Evolutionary conservation across 2,113 vertebrate genomes (phyloP).

Genomic region (Malaclemys terrapin): DNA sequence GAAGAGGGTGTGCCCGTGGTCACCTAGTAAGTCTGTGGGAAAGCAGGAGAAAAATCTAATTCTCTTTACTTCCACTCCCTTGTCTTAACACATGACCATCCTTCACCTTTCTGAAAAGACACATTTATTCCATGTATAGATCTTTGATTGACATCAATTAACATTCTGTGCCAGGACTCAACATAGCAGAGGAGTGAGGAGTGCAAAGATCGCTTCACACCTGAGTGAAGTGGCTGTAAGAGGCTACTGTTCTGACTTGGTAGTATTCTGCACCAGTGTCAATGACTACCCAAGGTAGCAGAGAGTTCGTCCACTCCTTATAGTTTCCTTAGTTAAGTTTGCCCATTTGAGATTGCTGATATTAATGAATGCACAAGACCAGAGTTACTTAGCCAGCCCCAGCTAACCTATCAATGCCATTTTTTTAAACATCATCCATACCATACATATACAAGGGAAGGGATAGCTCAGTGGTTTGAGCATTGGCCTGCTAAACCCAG

Average conservation of each 20-base stretch:
- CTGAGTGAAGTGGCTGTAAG: not conserved
- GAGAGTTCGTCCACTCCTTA: not conserved
- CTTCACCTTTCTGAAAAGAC: not conserved
- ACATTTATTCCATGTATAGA: not conserved
- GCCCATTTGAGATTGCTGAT: not conserved
- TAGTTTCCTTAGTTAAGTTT: not conserved
- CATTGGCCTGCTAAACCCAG: no score
- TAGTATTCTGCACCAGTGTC: not conserved
- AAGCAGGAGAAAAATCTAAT: not conserved
- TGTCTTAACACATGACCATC: not conserved
- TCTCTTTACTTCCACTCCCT: not conserved
- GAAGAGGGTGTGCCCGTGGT: not conserved
- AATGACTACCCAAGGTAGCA: not conserved
- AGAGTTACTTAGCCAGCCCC: constrained; percentile 11
- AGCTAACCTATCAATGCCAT: not conserved
- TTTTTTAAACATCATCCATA: not conserved
- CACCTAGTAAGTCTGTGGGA: not conserved
- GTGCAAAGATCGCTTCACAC: not conserved
- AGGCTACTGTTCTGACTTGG: not conserved
- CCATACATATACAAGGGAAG: not conserved
- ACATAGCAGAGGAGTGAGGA: not conserved
- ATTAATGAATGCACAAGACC: not conserved
- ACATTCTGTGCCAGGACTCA: not conserved
- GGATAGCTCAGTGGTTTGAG: no score
- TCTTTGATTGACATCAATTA: not conserved